A percentile compares a stretch with the other conserved stretches of the same genome.
phyloP scores from a whole-genome alignment of 2,113 vertebrate genomes.

The Balaeniceps rex region DNA sequence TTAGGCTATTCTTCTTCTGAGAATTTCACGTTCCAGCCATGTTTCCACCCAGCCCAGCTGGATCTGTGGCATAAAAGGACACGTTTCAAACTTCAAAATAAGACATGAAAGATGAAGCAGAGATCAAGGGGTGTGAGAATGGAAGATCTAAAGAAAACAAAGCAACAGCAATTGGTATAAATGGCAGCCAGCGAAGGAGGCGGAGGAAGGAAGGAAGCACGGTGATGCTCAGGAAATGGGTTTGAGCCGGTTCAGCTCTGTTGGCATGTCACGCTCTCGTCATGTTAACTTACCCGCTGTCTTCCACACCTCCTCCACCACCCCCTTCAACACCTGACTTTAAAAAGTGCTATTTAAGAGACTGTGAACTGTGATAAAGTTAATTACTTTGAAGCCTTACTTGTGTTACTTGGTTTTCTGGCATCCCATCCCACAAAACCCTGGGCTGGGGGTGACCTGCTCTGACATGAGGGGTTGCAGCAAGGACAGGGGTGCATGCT shows the following conservation, averaged over 20 bases:
- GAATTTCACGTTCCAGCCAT: neutral
- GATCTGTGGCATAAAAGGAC: neutral
- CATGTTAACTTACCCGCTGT: neutral
- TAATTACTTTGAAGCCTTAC: neutral
- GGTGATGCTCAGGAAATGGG: neutral
- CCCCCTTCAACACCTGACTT: neutral
- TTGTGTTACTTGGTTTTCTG: neutral
- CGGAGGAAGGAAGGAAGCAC: neutral
- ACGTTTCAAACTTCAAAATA: neutral
- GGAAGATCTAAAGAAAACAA: neutral
- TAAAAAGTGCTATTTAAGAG: neutral
- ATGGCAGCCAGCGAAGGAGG: neutral
- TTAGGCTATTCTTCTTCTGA: neutral
- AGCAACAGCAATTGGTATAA: accelerated
- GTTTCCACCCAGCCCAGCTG: neutral
- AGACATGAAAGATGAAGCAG: neutral
- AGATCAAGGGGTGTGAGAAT: neutral
- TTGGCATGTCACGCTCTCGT: neutral
- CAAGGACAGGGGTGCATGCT: neutral
- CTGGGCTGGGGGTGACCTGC: neutral
- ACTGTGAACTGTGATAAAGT: neutral
- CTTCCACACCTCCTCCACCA: neutral
- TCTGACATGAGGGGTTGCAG: neutral
- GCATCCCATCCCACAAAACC: neutral
- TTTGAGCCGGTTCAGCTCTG: neutral